Conservation (phyloP, 2,797 vertebrate species). For the Strix occidentalis region DNA sequence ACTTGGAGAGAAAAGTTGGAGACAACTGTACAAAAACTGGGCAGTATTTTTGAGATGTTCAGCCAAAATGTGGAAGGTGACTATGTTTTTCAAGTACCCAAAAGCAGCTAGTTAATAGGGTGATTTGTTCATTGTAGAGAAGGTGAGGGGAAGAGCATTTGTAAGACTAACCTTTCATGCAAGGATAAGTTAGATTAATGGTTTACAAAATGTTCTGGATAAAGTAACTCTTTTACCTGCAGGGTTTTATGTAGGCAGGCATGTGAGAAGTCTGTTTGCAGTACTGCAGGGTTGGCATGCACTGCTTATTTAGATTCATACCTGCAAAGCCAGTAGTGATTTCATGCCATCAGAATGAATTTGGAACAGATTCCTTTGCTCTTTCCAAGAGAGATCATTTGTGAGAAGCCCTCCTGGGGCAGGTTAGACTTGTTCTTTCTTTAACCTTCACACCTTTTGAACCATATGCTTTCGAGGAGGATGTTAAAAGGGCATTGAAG, state of each 20-base stretch:
- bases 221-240: conserved; percentile 39
- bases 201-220: conserved; percentile 56
- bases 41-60: not conserved
- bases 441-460: not conserved
- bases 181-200: conserved; percentile 56
- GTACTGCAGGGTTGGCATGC: not conserved
- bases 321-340: not conserved
- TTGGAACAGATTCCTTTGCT: not conserved
- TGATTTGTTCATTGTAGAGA: conserved; percentile 10
- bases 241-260: conserved; percentile 11
- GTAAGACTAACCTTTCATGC: conserved; percentile 41
- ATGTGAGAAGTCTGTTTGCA: not conserved
- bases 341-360: not conserved
- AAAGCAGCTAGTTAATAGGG: not conserved
- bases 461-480: not conserved
- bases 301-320: conserved; percentile 11
- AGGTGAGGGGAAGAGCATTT: not conserved
- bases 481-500: not conserved
- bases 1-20: not conserved
- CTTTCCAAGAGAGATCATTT: not conserved
- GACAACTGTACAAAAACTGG: not conserved
- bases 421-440: not conserved
- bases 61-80: not conserved
- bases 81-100: not conserved
- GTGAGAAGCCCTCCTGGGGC: not conserved